phyloP scores from a whole-genome alignment of 2,113 vertebrate species.

The Dolichallabes microphthalmus region DNA sequence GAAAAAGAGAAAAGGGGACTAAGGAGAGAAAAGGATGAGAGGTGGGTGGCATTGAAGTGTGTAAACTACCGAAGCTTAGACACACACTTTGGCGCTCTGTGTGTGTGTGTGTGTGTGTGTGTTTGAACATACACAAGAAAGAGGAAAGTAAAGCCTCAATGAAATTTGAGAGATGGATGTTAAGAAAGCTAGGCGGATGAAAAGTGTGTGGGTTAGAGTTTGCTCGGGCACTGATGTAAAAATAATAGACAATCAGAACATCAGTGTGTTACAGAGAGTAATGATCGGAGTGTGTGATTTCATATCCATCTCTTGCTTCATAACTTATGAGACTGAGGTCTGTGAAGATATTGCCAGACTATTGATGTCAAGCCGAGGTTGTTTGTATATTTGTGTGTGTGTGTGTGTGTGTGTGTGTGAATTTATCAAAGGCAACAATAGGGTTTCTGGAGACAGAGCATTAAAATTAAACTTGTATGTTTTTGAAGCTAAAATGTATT shows the following conservation, averaged over 20 bases:
- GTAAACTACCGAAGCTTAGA: background rate
- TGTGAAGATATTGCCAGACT: background rate
- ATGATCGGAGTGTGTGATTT: background rate
- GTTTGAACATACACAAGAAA: background rate
- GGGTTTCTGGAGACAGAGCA: too few relatives aligned
- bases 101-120: background rate
- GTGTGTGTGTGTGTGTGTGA: constrained; percentile 3
- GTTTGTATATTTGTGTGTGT: background rate
- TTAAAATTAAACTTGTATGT: too few relatives aligned
- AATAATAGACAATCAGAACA: background rate
- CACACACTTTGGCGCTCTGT: background rate
- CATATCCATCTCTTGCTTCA: background rate
- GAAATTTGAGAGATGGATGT: background rate
- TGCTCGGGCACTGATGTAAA: background rate
- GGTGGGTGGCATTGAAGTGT: background rate
- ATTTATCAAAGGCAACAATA: too few relatives aligned
- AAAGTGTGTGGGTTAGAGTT: too few relatives aligned
- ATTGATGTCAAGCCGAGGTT: background rate
- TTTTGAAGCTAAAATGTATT: too few relatives aligned
- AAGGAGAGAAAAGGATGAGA: background rate
- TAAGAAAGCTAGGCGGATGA: too few relatives aligned
- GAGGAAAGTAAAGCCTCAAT: background rate
- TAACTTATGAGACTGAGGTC: background rate
- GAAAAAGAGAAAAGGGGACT: background rate
- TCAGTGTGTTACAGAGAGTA: background rate